Percentiles rank a stretch among this genome's conserved stretches.
Evolutionary conservation across 2,888 invertebrate species (phyloP).

Genomic region (Slavum lentiscoides): DNA sequence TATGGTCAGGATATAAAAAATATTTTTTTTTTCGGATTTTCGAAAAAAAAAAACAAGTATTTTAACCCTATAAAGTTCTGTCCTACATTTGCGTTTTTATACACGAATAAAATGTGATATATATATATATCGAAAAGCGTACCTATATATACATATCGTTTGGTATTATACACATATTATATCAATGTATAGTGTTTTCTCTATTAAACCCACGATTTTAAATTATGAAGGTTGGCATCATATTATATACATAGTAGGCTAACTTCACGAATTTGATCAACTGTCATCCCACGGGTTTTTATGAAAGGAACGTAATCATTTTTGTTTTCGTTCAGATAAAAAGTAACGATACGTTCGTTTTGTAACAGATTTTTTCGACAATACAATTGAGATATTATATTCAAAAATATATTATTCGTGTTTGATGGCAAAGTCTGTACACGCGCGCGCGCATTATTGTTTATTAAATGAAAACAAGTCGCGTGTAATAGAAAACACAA

Average conservation of each 20-base stretch:
- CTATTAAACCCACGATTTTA: background rate
- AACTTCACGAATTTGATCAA: background rate
- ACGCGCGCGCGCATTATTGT: background rate
- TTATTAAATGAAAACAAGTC: background rate
- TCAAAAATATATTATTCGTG: background rate
- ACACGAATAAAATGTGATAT: background rate
- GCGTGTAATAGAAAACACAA: background rate
- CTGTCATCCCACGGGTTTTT: background rate
- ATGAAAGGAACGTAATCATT: background rate
- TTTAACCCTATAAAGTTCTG: too few relatives aligned
- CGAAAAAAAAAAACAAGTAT: too few relatives aligned
- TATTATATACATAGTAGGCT: too few relatives aligned
- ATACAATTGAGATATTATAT: constrained; percentile 30
- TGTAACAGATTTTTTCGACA: constrained; percentile 7
- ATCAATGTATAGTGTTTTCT: too few relatives aligned
- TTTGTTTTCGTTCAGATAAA: background rate
- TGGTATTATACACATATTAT: too few relatives aligned
- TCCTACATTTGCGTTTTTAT: background rate
- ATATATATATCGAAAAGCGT: too few relatives aligned
- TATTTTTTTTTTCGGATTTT: too few relatives aligned
- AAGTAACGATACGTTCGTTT: background rate
- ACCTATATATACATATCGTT: background rate
- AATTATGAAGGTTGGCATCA: background rate
- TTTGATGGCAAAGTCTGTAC: background rate
- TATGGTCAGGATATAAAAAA: too few relatives aligned